Evolutionary conservation across 2,113 vertebrate species (phyloP).

Genomic region (Oceanodroma tethys): DNA sequence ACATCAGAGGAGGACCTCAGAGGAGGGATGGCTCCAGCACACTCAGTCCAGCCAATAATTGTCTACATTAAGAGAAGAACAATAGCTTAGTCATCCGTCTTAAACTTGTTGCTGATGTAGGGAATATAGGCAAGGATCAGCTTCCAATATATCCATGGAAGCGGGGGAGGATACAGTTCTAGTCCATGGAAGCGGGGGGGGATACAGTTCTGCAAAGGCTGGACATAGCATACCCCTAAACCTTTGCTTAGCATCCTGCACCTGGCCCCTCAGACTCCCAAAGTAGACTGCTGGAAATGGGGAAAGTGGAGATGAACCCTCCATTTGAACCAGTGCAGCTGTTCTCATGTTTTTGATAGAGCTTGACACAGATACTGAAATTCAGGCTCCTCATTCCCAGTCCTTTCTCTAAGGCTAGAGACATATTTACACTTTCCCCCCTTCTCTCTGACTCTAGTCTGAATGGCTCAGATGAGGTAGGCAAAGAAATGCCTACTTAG

Average conservation of each 20-base stretch:
- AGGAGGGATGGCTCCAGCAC: background rate
- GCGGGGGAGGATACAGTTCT: background rate
- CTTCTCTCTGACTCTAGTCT: background rate
- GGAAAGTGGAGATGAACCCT: background rate
- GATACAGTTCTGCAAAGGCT: background rate
- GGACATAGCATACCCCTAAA: background rate
- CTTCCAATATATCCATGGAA: background rate
- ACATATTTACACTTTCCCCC: background rate
- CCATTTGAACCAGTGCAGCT: background rate
- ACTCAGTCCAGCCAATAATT: background rate
- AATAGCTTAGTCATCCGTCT: background rate
- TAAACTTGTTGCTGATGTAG: background rate
- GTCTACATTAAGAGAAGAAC: background rate
- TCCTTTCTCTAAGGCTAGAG: background rate
- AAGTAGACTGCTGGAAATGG: background rate
- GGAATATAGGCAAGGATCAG: background rate
- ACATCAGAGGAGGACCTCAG: background rate
- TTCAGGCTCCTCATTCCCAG: background rate
- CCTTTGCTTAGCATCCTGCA: background rate
- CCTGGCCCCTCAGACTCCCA: background rate
- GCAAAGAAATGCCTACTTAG: background rate
- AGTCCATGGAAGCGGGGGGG: background rate
- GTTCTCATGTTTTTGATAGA: background rate
- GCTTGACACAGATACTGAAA: background rate
- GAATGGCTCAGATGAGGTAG: background rate